Evolutionary conservation across 2,888 invertebrate species (phyloP), one percentile per base, ranked within the genome.

Genomic region (Strigamia crassipes): DNA sequence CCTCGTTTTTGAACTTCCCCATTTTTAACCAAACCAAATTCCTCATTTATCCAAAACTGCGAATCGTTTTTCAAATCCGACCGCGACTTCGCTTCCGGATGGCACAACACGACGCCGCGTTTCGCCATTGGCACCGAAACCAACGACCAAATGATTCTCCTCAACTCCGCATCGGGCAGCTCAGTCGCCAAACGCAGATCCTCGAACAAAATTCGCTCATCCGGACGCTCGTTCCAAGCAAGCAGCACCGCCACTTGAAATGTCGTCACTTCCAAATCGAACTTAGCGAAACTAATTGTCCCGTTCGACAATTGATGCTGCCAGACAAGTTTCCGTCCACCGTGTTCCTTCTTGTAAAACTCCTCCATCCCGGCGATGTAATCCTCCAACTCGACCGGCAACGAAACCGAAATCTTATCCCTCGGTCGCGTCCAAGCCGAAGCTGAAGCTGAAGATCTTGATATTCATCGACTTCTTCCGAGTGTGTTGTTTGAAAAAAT

Each of bases 221-320:
- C 90, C 0, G 96, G 96, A 84, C 98, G 91, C 88, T 98, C 97
- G 90, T 99, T 99, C 98, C 98, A 99, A 18, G 97, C 96, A 90
- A 98, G 99, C 73, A 99, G 90, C 18, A 99, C 98, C 56, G 98
- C 98, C 98, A 99, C 98, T 92, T 99, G 99, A 89, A 99, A 99
- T 31, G 99, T 99, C 15, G 99, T 99, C 9, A 99, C 98, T 88
- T 99, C 99, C 85, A 99, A 90, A 89, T 99, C 99, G 89, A 95
- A 99, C 85, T 95, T 93, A 0, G 97, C 99, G 82, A 90, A 99
- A 99, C 31, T 96, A 85, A 99, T 96, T 83, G 97, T 97, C 85
- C 99, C 99, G 89, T 98, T 99, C 84, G 98, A 97, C 98, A 99
- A 99, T 87, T 99, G 97, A 89, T 99, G 99, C 89, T 99, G 90